Evolutionary conservation across 64 coral and sea anemone species (phyloP).

Genomic region (Trachythela sp.): DNA sequence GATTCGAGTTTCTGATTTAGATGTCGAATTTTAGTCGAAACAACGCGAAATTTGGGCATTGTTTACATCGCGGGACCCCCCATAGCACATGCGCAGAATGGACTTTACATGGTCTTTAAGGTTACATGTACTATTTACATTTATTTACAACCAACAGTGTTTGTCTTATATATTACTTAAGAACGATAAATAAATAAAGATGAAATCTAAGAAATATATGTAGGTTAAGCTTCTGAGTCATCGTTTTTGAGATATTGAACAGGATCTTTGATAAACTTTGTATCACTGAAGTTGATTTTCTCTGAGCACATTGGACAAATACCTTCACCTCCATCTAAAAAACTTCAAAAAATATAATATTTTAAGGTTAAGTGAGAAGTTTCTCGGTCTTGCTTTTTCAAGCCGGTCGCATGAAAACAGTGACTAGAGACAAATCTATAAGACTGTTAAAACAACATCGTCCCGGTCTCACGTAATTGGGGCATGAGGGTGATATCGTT

Average conservation of each 20-base stretch:
- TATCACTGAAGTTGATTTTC: not conserved
- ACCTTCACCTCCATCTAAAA: conserved; percentile 18
- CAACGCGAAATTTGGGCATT: too few species aligned
- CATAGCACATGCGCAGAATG: too few species aligned
- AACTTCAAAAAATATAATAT: not conserved
- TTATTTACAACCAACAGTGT: not conserved
- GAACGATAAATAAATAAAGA: not conserved
- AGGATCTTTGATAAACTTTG: not conserved
- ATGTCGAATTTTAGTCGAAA: too few species aligned
- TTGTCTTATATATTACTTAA: not conserved
- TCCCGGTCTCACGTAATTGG: too few species aligned
- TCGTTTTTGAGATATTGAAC: not conserved
- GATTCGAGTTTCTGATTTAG: too few species aligned
- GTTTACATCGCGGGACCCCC: too few species aligned
- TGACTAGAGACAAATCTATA: too few species aligned
- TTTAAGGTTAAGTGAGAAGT: not conserved
- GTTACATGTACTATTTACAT: too few species aligned
- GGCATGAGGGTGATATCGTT: too few species aligned
- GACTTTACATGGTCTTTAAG: too few species aligned
- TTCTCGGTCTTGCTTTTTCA: not conserved
- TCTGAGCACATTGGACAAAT: conserved; percentile 23
- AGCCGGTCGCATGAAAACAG: too few species aligned
- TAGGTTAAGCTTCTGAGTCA: not conserved
- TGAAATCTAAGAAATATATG: not conserved
- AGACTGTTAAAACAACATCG: too few species aligned